phyloP scores from a whole-genome alignment of 2,113 vertebrate species.

The Xenopus laevis region DNA sequence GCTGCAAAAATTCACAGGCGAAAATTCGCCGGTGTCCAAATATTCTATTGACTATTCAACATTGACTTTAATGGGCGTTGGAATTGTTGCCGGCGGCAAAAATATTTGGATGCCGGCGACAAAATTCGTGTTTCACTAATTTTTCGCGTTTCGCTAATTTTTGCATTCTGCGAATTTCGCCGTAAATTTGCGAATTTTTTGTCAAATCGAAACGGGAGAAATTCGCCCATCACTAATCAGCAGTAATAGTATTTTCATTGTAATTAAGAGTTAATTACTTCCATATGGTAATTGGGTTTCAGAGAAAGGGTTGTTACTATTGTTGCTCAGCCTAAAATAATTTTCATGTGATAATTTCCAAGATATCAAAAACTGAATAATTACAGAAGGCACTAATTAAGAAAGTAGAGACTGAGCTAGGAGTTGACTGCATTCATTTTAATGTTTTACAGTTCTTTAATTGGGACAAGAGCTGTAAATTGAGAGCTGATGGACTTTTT shows the following conservation, averaged over 20 bases:
- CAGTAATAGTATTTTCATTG: constrained; percentile 86
- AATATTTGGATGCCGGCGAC: too few species aligned
- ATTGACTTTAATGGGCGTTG: too few species aligned
- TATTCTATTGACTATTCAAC: too few species aligned
- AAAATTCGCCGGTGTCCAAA: too few species aligned
- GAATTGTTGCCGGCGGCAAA: too few species aligned
- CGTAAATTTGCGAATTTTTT: too few species aligned
- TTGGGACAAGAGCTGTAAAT: constrained; percentile 88
- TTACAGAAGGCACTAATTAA: constrained; percentile 87
- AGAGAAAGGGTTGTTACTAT: constrained; percentile 75
- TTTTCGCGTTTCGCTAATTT: too few species aligned
- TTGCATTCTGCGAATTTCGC: too few species aligned
- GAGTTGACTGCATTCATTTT: constrained; percentile 95
- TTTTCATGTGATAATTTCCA: constrained; percentile 93
- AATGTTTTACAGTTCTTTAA: constrained; percentile 93
- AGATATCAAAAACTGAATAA: constrained; percentile 93
- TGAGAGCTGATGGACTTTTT: constrained; percentile 64
- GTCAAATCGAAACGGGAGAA: too few species aligned
- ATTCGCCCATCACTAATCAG: too few species aligned
- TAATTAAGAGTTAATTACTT: constrained; percentile 94
- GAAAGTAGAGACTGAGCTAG: constrained; percentile 84
- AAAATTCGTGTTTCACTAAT: too few species aligned
- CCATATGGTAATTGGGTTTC: constrained; percentile 87
- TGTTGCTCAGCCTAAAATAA: constrained; percentile 88
- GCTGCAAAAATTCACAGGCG: too few species aligned